phyloP scores from a whole-genome alignment of 2,888 invertebrate species.

The Troides aeacus region DNA sequence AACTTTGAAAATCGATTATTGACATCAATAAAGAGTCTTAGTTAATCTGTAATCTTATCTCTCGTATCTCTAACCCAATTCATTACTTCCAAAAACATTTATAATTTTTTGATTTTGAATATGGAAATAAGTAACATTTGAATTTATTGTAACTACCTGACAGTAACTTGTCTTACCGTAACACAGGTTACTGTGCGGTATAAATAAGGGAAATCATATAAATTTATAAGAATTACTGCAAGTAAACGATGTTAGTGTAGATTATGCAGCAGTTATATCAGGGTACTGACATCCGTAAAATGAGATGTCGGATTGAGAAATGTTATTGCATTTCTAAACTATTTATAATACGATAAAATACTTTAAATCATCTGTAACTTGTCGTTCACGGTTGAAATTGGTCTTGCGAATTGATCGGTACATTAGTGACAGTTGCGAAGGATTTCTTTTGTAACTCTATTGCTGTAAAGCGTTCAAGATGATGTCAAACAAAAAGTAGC shows the following conservation, averaged over 20 bases:
- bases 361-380: not conserved
- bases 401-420: constrained; percentile 28
- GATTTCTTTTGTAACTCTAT: constrained; percentile 31
- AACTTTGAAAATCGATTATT: too few species aligned
- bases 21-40: too few species aligned
- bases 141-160: too few species aligned
- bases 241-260: not conserved
- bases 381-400: constrained; percentile 16
- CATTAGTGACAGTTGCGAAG: constrained; percentile 32
- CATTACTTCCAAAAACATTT: too few species aligned
- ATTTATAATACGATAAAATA: constrained; percentile 19
- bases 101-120: too few species aligned
- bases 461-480: constrained; percentile 22
- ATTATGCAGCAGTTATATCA: constrained; percentile 4
- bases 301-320: constrained; percentile 6
- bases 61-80: too few species aligned
- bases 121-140: too few species aligned
- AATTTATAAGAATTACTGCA: not conserved
- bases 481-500: constrained; percentile 14
- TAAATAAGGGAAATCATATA: too few species aligned
- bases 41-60: too few species aligned
- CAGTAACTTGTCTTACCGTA: too few species aligned
- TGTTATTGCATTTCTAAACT: constrained; percentile 18
- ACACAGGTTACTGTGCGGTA: too few species aligned
- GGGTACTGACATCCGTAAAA: constrained; percentile 13